These are phyloP conservation scores for Vireo altiloquus DNA, from an alignment of 2,113 vertebrate genomes.

Conservation along the genomic window DNA sequence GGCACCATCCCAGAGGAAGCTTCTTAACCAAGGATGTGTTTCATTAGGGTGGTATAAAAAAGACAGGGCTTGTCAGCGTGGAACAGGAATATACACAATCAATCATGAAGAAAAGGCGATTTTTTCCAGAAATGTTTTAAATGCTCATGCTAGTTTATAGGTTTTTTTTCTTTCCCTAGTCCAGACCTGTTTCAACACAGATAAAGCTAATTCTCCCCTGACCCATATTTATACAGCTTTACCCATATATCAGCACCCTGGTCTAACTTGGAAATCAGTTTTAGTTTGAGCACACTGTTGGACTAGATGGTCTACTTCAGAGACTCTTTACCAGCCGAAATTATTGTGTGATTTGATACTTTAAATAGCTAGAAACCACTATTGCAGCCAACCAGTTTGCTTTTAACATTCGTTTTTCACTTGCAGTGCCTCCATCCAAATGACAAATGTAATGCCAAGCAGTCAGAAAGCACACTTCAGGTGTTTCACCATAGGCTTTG, in stretches of 20 bases:
- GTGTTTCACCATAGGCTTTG: not conserved
- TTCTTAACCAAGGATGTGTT: not conserved
- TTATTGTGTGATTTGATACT: not conserved
- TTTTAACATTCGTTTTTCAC: not conserved
- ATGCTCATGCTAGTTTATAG: not conserved
- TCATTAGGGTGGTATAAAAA: not conserved
- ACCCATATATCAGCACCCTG: not conserved
- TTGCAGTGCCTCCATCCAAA: not conserved
- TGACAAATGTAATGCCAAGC: not conserved
- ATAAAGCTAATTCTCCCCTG: not conserved
- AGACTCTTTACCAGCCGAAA: not conserved
- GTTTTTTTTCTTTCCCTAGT: not conserved
- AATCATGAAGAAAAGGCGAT: not conserved
- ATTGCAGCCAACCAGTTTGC: not conserved
- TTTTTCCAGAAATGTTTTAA: not conserved
- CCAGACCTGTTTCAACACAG: not conserved
- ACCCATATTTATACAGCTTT: not conserved
- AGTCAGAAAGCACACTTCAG: not conserved
- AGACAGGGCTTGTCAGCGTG: rapidly evolving
- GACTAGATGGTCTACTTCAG: not conserved
- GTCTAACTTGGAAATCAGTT: not conserved
- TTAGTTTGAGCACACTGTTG: not conserved
- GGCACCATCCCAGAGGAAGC: conserved; percentile 38
- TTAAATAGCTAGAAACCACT: not conserved
- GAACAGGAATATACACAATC: not conserved